phyloP scores from a whole-genome alignment of 2,888 invertebrate genomes.

The Coelinius sp. region DNA sequence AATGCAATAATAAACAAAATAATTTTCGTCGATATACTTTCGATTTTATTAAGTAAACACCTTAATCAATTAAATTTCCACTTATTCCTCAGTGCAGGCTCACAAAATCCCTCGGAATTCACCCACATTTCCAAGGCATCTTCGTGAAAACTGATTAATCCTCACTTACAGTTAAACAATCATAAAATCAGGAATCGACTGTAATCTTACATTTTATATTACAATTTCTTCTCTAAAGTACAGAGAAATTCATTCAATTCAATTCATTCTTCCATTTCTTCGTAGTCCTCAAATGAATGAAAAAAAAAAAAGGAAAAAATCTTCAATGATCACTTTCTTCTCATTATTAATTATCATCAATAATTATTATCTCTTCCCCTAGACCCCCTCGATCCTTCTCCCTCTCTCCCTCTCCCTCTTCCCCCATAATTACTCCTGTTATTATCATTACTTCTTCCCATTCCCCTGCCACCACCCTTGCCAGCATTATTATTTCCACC shows the following conservation, averaged over 20 bases:
- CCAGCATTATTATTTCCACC: slow-evolving; percentile 44
- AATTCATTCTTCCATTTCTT: background rate
- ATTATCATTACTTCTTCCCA: slow-evolving; percentile 26
- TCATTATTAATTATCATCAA: background rate
- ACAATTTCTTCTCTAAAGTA: background rate
- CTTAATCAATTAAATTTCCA: slow-evolving; percentile 16
- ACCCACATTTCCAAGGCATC: slow-evolving; percentile 23
- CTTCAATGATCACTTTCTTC: background rate
- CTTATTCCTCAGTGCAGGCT: slow-evolving; percentile 2
- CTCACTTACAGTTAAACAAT: slow-evolving; percentile 14
- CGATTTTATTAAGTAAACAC: slow-evolving; percentile 34
- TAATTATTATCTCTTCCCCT: slow-evolving; percentile 62
- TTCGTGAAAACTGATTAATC: slow-evolving; percentile 12
- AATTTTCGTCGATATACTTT: slow-evolving; percentile 2
- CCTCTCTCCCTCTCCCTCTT: slow-evolving; percentile 60
- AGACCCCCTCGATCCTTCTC: slow-evolving; percentile 56
- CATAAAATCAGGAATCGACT: slow-evolving; percentile 12
- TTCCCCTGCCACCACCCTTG: slow-evolving; percentile 48
- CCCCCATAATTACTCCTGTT: slow-evolving; percentile 55
- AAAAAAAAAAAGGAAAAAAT: background rate
- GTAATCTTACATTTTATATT: slow-evolving; percentile 4
- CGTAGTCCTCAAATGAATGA: background rate
- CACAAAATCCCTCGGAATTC: slow-evolving; percentile 16
- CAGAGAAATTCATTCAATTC: background rate
- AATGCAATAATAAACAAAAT: slow-evolving; percentile 3